Conservation (phyloP, 2,797 vertebrate species). For the Salmo trutta region DNA sequence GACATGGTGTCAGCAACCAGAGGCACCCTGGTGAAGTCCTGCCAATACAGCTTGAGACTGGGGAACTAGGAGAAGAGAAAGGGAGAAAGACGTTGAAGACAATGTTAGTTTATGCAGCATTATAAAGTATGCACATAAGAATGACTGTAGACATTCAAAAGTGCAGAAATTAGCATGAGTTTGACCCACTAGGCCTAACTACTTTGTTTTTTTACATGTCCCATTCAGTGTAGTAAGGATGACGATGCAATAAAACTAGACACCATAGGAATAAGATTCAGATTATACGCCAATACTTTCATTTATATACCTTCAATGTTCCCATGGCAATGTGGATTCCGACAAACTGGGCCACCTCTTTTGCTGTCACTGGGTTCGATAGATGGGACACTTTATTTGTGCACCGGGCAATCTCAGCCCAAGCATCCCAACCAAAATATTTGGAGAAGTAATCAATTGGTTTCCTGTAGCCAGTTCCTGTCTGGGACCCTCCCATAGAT, state of each 20-base stretch:
- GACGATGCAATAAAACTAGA: not conserved
- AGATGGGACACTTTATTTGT: slow-evolving; percentile 61
- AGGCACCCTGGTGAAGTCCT: slow-evolving; percentile 75
- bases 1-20: slow-evolving; percentile 77
- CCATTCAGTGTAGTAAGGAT: not conserved
- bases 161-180: not conserved
- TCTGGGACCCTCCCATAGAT: not conserved
- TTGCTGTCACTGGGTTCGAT: slow-evolving; percentile 54
- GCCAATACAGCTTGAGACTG: slow-evolving; percentile 77
- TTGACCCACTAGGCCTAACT: not conserved
- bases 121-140: not conserved
- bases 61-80: slow-evolving; percentile 68
- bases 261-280: not conserved
- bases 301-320: slow-evolving; percentile 76
- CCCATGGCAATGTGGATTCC: slow-evolving; percentile 84
- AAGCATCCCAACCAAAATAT: slow-evolving; percentile 75
- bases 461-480: slow-evolving; percentile 34
- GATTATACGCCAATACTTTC: not conserved
- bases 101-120: not conserved
- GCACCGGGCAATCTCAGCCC: slow-evolving; percentile 71
- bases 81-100: not conserved
- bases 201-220: not conserved
- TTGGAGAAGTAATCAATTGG: slow-evolving; percentile 75
- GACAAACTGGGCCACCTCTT: slow-evolving; percentile 76
- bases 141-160: not conserved